Evolutionary conservation across 2,888 invertebrate species (phyloP), one percentile per base, ranked within the genome.

Genomic region (Chydorus sphaericus): DNA sequence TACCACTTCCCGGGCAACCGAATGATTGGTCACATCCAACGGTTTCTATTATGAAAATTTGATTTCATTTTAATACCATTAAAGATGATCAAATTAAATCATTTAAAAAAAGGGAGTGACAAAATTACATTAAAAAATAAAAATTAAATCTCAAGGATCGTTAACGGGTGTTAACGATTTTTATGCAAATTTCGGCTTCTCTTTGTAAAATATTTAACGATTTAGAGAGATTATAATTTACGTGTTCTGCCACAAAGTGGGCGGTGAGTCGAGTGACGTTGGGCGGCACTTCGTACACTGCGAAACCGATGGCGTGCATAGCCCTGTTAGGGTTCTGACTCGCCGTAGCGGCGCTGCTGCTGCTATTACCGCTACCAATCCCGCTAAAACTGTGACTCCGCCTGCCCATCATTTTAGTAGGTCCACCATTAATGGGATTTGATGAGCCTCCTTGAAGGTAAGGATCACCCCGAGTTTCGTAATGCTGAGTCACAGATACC

Each of bases 401-500:
- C n/a, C n/a, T n/a, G n/a, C n/a, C n/a, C n/a, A n/a, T n/a, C n/a
- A n/a, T n/a, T n/a, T n/a, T n/a, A n/a, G n/a, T n/a, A 14, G 55
- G n/a, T n/a, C n/a, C n/a, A n/a, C n/a, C n/a, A n/a, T n/a, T n/a
- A n/a, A n/a, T n/a, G n/a, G n/a, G n/a, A n/a, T n/a, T n/a, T n/a
- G n/a, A n/a, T n/a, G n/a, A n/a, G n/a, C n/a, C n/a, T 10, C 44
- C 44, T 23, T 26, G 44, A 8, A 44, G 23, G 44, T 16, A 28
- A 23, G 65, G 62, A 54, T 58, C 57, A 31, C 50, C 30, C 51
- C 65, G 65, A 55, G 71, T 70, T 64, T 77, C 76, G 67, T 81
- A 82, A 65, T 75, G 75, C 69, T 83, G 83, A 57, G 80, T 78
- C 59, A 83, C 79, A 14, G 82, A 80, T 57, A 83, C 81, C 39